phyloP scores from a whole-genome alignment of 2,797 vertebrate genomes.

The Buphagus erythrorhynchus region DNA sequence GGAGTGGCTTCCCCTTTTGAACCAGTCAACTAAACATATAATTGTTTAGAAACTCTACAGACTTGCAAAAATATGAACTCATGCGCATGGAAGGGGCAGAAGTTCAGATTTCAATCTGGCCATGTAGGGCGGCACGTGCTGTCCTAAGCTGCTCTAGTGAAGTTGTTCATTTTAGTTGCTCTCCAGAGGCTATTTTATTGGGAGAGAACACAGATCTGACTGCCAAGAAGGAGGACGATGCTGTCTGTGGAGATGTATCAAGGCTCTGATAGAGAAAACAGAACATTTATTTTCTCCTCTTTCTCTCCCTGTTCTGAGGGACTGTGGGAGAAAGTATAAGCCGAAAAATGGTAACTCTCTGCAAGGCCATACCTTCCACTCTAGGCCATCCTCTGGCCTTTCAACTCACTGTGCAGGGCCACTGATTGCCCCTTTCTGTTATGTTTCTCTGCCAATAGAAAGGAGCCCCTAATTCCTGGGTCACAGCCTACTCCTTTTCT shows the following conservation, averaged over 20 bases:
- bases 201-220: conserved; percentile 48
- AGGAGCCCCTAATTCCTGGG: not conserved
- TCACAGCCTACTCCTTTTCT: not conserved
- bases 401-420: not conserved
- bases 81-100: conserved; percentile 17
- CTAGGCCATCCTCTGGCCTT: not conserved
- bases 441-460: not conserved
- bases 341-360: not conserved
- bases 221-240: conserved; percentile 38
- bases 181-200: conserved; percentile 56
- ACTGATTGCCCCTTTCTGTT: not conserved
- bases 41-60: conserved; percentile 49
- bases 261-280: conserved; percentile 17
- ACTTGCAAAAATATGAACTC: conserved; percentile 65
- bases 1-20: conserved; percentile 35
- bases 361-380: not conserved
- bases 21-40: conserved; percentile 50
- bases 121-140: conserved; percentile 31
- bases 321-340: not conserved
- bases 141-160: conserved; percentile 27
- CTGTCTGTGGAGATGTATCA: not conserved
- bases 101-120: conserved; percentile 59
- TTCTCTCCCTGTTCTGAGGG: not conserved
- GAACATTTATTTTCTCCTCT: not conserved
- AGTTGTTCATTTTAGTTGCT: conserved; percentile 42